Base-by-base conservation (phyloP, 2,113 vertebrate species). In the Burhinus bistriatus region DNA sequence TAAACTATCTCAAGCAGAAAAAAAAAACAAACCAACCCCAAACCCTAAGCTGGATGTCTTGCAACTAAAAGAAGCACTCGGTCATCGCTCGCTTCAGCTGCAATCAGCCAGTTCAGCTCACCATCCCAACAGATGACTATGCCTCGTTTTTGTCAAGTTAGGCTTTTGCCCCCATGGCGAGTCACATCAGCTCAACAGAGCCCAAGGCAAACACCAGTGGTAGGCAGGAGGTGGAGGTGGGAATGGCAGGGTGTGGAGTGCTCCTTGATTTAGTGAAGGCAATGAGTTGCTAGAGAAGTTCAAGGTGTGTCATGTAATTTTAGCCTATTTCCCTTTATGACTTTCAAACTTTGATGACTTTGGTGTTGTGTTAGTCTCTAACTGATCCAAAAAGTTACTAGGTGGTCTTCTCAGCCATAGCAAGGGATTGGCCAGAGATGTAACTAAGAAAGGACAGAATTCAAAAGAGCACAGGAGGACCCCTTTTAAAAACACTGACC, bases 151-250 rank as follows among this genome's bases (percentile, higher is more conserved):
- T 54, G 30, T 19, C 55, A 15, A 42, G 34, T 52, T 59, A 42
- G 34, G 26, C 25, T 75, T 88, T 54, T 58, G 47, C 30, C 26
- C 2, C 0, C 11, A 8, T n/a, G 13, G 42, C 0, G 1, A 75
- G n/a, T 52, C 49, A 52, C 26, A 29, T 26, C 64, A 66, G 45
- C 49, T 38, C 57, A 81, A 30, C 38, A 83, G 65, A 93, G 29
- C 36, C 40, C 55, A 51, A 55, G 66, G 55, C 59, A 79, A 86
- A 51, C 51, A 59, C 21, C 52, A 61, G 51, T 5, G 1, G 26
- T 12, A 59, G 72, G 86, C 40, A 78, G 15, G 7, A 73, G 47
- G 61, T n/a, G 15, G 38, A 84, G 69, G 36, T 57, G 25, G 40
- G 23, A 79, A 80, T 20, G 32, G 38, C 40, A 70, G 38, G 9